Percentiles rank a stretch among this genome's conserved stretches.
Evolutionary conservation across 2,888 invertebrate species (phyloP).

Genomic region (Cotesia congregata): DNA sequence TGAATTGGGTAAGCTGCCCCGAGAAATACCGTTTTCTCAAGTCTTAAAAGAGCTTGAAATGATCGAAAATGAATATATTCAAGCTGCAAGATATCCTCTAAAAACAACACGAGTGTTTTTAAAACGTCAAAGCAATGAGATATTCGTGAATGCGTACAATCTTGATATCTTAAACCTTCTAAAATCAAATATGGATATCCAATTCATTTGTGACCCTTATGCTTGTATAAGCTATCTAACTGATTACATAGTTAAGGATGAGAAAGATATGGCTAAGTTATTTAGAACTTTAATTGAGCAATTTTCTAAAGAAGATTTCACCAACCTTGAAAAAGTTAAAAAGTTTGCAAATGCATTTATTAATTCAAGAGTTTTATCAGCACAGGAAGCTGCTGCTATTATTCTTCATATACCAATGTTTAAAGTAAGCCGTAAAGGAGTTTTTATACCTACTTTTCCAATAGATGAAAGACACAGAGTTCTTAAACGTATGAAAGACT

Average conservation of each 20-base stretch:
- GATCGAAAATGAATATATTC: constrained; percentile 9
- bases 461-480: not conserved
- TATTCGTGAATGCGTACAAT: constrained; percentile 12
- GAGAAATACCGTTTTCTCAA: not conserved
- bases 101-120: not conserved
- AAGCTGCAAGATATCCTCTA: not conserved
- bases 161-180: not conserved
- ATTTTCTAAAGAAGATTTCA: not conserved
- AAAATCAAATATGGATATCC: constrained; percentile 30
- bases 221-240: constrained; percentile 7
- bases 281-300: constrained; percentile 11
- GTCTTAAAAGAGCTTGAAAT: not conserved
- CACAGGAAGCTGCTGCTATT: constrained; percentile 24
- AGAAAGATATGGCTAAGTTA: constrained; percentile 10
- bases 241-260: constrained; percentile 12
- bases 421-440: constrained; percentile 1
- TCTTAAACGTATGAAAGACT: not conserved
- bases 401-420: constrained; percentile 13
- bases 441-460: constrained; percentile 11
- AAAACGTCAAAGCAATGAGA: constrained; percentile 4
- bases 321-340: not conserved
- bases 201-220: constrained; percentile 14
- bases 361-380: constrained; percentile 4
- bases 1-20: not conserved
- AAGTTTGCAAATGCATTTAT: constrained; percentile 5